Base-by-base conservation (phyloP, 2,888 invertebrate genomes). In the Ecliptopera silaceata region DNA sequence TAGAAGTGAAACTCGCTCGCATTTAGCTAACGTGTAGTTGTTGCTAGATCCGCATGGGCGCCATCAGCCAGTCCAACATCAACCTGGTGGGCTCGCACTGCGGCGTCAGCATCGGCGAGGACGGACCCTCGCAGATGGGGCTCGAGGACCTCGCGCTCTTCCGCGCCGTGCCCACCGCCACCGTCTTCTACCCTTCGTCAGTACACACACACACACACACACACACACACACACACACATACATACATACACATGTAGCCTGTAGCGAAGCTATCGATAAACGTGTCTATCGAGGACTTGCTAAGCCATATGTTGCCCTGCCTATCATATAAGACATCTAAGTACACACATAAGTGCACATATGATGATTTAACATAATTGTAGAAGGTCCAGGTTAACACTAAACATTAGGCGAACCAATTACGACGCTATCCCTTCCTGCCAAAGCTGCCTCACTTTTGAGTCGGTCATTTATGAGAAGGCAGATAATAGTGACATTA, bases 101-200 rank as follows among this genome's bases (percentile, higher is more conserved):
- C 85, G 99, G 99, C 39, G 96, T 99, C 17, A 98, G 98, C 75
- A 99, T 99, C 88, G 99, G 99, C 29, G 99, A 99, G 90, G 99
- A 99, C 89, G 99, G 99, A 0, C 99, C 99, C 13, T 97, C 97
- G 54, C 99, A 99, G 92, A 99, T 99, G 99, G 99, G 98, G 3
- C 93, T 99, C n/a, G 99, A 99, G 90, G 99, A 99, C 86, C 84
- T 99, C 56, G 97, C 98, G 0, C 93, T 99, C 93, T 99, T 99
- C 94, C 94, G 99, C 38, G 86, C 96, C 3, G 94, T 99, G 65
- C 98, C 99, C 50, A 96, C 96, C 10, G 80, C 83, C 60, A 82
- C 82, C 10, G 92, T 96, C 5, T 96, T 96, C 87, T 96, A 96
- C 74, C 96, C 96, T 43, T 92, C 90, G 89, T 89, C 34, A 82